These are phyloP conservation scores for Callochromis pleurospilus DNA, from an alignment of 2,113 vertebrate genomes.

Conservation along the genomic window DNA sequence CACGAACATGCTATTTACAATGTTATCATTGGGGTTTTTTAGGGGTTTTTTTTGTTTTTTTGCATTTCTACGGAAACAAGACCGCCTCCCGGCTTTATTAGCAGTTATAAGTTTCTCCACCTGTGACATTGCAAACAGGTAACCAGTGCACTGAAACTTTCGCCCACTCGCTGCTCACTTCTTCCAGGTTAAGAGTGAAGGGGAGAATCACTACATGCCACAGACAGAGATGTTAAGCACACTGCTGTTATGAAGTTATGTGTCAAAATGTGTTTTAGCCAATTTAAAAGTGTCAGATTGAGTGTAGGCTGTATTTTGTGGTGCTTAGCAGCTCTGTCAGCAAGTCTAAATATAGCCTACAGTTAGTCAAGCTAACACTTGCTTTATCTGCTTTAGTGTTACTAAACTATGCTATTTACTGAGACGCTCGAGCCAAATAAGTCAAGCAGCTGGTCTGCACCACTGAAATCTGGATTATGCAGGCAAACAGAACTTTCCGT, in stretches of 20 bases:
- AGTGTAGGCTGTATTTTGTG: not conserved
- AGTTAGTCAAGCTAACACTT: not conserved
- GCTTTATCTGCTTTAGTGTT: not conserved
- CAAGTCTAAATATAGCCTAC: not conserved
- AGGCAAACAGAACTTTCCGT: fast-evolving
- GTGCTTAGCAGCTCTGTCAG: not conserved
- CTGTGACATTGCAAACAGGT: not conserved
- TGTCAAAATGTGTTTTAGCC: not conserved
- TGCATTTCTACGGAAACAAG: not conserved
- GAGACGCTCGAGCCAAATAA: not conserved
- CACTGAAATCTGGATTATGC: not conserved
- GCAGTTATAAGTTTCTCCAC: not conserved
- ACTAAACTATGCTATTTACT: not conserved
- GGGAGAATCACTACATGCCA: not conserved
- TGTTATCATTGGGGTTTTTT: fast-evolving
- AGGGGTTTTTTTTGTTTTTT: fast-evolving
- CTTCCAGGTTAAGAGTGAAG: not conserved
- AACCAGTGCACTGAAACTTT: fast-evolving
- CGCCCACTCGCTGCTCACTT: not conserved
- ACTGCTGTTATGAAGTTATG: fast-evolving
- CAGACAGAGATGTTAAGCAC: not conserved
- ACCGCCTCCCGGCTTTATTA: not conserved
- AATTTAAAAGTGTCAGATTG: not conserved
- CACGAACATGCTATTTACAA: not conserved
- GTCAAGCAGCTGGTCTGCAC: not conserved